Evolutionary conservation across 1,140 invertebrate genomes (phyloP).

Genomic region (Drosophila mojavensis): DNA sequence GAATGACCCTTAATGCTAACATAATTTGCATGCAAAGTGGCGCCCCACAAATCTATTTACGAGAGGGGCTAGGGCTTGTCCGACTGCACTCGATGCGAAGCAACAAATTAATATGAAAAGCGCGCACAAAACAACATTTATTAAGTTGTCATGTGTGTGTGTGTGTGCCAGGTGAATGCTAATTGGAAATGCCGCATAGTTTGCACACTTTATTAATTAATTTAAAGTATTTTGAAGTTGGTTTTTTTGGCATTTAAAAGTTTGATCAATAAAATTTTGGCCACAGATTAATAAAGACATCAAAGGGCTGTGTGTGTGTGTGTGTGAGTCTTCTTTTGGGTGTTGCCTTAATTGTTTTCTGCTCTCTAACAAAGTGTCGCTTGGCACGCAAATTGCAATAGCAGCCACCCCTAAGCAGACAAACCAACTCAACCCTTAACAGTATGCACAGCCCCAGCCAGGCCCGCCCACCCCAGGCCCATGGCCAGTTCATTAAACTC

Average conservation of each 20-base stretch:
- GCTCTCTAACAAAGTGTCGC: constrained; percentile 67
- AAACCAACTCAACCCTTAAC: background rate
- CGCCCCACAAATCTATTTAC: constrained; percentile 1
- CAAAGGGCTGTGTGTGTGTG: background rate
- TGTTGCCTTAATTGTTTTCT: constrained; percentile 66
- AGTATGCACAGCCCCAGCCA: no score
- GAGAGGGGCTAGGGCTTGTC: background rate
- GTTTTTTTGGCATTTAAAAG: constrained; percentile 57
- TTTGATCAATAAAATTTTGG: constrained; percentile 73
- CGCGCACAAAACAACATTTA: constrained; percentile 30
- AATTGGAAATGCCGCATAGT: constrained; percentile 45
- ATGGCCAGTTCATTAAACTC: constrained; percentile 72
- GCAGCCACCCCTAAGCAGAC: constrained; percentile 32
- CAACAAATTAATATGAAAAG: constrained; percentile 55
- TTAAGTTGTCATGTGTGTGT: constrained; percentile 41
- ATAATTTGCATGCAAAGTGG: constrained; percentile 27
- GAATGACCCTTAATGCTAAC: constrained; percentile 17
- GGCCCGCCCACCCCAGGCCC: background rate
- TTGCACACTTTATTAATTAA: constrained; percentile 67
- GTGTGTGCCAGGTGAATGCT: constrained; percentile 36
- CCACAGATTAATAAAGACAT: constrained; percentile 64
- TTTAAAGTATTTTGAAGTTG: constrained; percentile 44
- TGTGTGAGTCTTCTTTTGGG: constrained; percentile 12
- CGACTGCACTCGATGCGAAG: constrained; percentile 8
- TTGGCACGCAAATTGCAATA: constrained; percentile 61